A percentile compares a stretch with the other conserved stretches of the same genome.
These are phyloP conservation scores for Gastrophysa polygoni DNA, from an alignment of 2,888 invertebrate species.

Conservation along the genomic window DNA sequence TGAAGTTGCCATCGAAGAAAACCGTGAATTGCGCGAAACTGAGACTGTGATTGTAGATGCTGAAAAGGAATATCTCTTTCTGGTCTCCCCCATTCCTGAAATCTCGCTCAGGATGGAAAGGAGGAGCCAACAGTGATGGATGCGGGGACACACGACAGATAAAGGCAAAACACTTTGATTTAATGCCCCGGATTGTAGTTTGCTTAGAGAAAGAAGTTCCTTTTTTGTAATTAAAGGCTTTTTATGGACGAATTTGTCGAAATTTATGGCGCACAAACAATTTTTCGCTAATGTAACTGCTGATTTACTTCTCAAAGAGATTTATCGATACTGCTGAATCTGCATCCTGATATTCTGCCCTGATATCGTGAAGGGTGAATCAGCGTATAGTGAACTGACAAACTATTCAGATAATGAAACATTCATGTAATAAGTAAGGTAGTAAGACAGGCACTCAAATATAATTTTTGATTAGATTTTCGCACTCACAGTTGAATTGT, in stretches of 20 bases:
- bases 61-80: conserved; percentile 15
- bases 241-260: conserved; percentile 48
- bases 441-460: no score
- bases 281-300: conserved; percentile 38
- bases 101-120: conserved; percentile 39
- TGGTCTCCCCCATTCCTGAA: conserved; percentile 26
- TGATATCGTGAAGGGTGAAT: conserved; percentile 2
- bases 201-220: conserved; percentile 56
- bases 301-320: conserved; percentile 33
- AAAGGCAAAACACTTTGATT: conserved; percentile 61
- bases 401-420: no score
- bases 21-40: not conserved
- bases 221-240: conserved; percentile 58
- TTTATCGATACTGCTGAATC: conserved; percentile 19
- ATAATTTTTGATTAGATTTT: no score
- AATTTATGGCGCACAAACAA: conserved; percentile 47
- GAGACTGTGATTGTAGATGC: conserved; percentile 12
- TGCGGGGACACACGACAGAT: conserved; percentile 58
- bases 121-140: conserved; percentile 57
- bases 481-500: no score
- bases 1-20: not conserved
- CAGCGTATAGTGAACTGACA: not conserved
- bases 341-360: conserved; percentile 7
- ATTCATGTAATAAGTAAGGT: no score
- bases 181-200: conserved; percentile 57